These are phyloP conservation scores for Diadophis punctatus DNA, from an alignment of 2,113 vertebrate genomes.

Conservation along the genomic window DNA sequence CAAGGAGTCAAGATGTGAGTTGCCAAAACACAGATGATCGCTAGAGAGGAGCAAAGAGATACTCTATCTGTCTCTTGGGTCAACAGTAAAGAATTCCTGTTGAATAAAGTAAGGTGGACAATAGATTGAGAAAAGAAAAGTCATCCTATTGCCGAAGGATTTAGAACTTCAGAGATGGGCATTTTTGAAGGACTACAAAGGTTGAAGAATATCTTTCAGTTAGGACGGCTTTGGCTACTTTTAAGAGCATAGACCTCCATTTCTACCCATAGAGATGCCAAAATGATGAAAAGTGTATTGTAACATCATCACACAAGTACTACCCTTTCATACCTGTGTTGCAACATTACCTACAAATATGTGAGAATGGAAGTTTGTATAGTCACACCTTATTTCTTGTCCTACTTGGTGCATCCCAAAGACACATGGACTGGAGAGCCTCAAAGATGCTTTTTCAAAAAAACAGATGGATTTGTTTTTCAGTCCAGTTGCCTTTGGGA, in stretches of 20 bases:
- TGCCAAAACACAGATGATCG: neutral
- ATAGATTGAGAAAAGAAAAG: neutral
- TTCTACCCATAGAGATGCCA: neutral
- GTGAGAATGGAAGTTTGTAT: neutral
- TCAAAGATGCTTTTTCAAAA: neutral
- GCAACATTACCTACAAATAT: neutral
- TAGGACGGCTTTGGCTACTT: neutral
- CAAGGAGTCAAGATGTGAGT: neutral
- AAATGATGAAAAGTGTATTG: neutral
- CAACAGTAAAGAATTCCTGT: neutral
- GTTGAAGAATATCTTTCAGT: neutral
- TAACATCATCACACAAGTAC: neutral
- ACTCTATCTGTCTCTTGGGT: neutral
- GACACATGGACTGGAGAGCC: neutral
- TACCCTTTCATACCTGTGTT: neutral
- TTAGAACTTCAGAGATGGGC: neutral
- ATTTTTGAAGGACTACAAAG: neutral
- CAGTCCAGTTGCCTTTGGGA: neutral
- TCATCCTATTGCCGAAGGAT: neutral
- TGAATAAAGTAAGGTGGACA: neutral
- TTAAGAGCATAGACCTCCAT: neutral
- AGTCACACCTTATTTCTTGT: neutral
- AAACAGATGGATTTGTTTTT: neutral
- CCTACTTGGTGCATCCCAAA: neutral
- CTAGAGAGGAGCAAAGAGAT: neutral